Evolutionary conservation across 2,888 invertebrate species (phyloP).

Genomic region (Dasypogon diadema): DNA sequence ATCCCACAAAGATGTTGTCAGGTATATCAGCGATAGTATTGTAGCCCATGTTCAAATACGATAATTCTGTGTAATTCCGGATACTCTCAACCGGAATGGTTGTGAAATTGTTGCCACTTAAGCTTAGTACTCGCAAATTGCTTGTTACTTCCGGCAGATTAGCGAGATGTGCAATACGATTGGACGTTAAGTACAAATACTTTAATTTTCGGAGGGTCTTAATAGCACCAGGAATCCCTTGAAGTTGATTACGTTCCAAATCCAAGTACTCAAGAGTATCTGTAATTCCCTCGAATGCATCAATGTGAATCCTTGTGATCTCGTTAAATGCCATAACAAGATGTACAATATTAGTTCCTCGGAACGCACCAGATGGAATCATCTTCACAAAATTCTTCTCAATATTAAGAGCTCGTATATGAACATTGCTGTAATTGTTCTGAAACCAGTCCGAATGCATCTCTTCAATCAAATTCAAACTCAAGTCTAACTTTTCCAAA

Average conservation of each 20-base stretch:
- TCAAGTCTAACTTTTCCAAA: slow-evolving; percentile 85
- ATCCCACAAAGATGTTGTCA: slow-evolving; percentile 81
- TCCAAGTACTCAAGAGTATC: slow-evolving; percentile 84
- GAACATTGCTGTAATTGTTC: slow-evolving; percentile 74
- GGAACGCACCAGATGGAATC: slow-evolving; percentile 77
- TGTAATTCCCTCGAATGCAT: slow-evolving; percentile 80
- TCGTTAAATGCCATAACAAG: slow-evolving; percentile 85
- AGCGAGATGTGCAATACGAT: slow-evolving; percentile 74
- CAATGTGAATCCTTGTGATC: slow-evolving; percentile 76
- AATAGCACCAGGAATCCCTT: slow-evolving; percentile 78
- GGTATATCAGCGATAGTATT: slow-evolving; percentile 84
- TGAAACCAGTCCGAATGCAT: slow-evolving; percentile 77
- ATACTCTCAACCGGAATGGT: slow-evolving; percentile 79
- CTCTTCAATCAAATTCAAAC: slow-evolving; percentile 83
- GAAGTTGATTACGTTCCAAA: slow-evolving; percentile 83
- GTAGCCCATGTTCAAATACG: slow-evolving; percentile 91
- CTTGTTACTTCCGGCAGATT: slow-evolving; percentile 71
- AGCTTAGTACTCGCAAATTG: slow-evolving; percentile 80
- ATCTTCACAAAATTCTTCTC: slow-evolving; percentile 81
- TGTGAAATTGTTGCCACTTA: slow-evolving; percentile 84
- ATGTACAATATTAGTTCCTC: slow-evolving; percentile 78
- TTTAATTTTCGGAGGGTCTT: slow-evolving; percentile 77
- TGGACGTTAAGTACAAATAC: slow-evolving; percentile 86
- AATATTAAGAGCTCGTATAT: slow-evolving; percentile 82
- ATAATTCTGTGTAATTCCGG: slow-evolving; percentile 78